Evolutionary conservation across 2,797 vertebrate genomes (phyloP), one percentile per base, ranked within the genome.

Genomic region (Syngnathus acus): DNA sequence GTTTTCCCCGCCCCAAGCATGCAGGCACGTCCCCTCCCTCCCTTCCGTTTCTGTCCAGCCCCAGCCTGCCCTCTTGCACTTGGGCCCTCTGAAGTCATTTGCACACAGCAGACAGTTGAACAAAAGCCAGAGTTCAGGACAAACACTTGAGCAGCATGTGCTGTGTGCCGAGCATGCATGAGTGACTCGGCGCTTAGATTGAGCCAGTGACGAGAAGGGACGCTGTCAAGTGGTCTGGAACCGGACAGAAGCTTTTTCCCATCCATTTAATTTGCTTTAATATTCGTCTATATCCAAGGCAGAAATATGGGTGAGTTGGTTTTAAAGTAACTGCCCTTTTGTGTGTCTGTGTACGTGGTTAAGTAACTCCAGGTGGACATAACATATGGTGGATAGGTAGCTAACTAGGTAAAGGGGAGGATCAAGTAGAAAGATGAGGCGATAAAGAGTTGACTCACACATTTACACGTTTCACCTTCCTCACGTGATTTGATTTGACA

Each of bases 21-120:
- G 32, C 32, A 9, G 21, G 38, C 40, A 58, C 45, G 54, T 65
- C 62, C 19, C 45, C 62, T 11, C 51, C 62, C 19, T 57, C 62
- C 19, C 51, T 54, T 39, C 64, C 50, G n/a, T 32, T 23, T 32
- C 62, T 61, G 59, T 40, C n/a, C 39, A 43, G 59, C 26, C 13
- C 23, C 60, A 45, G 60, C 42, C 13, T 45, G 40, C 42, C 60
- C 60, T 62, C 60, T 62, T 80, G 73, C 78, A 67, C 87, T 81
- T 78, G 74, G 79, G 77, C 80, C 76, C 81, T 78, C 85, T 91
- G 87, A 90, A 91, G 89, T 92, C 85, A 91, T 88, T 85, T 76
- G 71, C 77, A 78, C 84, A 76, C 84, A 88, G 78, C 84, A 89
- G 86, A 88, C 87, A 84, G 79, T 78, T 87, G 83, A 91, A 91